Evolutionary conservation across 2,797 vertebrate species (phyloP).

Genomic region (Labroides dimidiatus): DNA sequence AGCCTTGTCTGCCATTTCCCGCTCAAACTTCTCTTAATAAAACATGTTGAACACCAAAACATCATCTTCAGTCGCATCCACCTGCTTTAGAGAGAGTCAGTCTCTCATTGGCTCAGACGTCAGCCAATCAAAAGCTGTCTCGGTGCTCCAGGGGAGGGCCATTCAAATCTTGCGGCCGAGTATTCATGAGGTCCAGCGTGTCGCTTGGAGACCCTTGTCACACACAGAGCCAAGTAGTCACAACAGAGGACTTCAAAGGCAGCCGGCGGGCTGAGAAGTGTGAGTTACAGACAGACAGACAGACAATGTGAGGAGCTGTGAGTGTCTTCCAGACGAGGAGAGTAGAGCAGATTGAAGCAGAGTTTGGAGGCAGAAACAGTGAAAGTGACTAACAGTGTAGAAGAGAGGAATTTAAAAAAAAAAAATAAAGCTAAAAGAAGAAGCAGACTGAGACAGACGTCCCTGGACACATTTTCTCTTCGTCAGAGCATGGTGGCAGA

Average conservation of each 20-base stretch:
- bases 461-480: constrained; percentile 19
- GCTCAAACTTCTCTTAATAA: background rate
- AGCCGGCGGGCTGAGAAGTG: constrained; percentile 49
- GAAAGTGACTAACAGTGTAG: constrained; percentile 30
- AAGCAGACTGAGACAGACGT: constrained; percentile 8
- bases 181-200: constrained; percentile 54
- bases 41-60: constrained; percentile 14
- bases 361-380: constrained; percentile 40
- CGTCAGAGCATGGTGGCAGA: constrained; percentile 71
- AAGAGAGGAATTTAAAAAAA: background rate
- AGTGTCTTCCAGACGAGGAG: constrained; percentile 29
- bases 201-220: constrained; percentile 66
- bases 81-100: constrained; percentile 53
- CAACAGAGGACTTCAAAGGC: constrained; percentile 68
- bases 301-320: constrained; percentile 45
- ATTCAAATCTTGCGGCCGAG: constrained; percentile 64
- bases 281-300: constrained; percentile 56
- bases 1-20: background rate
- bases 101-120: constrained; percentile 64
- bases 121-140: constrained; percentile 63
- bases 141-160: constrained; percentile 54
- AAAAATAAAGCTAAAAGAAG: background rate
- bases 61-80: constrained; percentile 57
- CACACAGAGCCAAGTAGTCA: constrained; percentile 58
- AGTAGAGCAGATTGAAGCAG: constrained; percentile 57